Base-by-base conservation (phyloP, 2,113 vertebrate species). In the Girardinichthys multiradiatus region DNA sequence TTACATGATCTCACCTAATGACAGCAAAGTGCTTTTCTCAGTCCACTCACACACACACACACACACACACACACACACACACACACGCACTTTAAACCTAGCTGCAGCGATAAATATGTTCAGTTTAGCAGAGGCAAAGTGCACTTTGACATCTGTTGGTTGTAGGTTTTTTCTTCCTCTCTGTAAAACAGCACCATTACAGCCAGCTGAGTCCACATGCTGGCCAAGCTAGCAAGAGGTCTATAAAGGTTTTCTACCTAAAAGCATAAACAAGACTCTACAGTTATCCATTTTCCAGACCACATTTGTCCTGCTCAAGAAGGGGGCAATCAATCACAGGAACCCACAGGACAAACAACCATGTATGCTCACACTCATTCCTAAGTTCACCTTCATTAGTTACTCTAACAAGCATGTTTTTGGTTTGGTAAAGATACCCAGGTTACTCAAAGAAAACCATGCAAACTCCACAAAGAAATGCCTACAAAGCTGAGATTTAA, bases 1-100 rank as follows among this genome's bases (percentile, higher is more conserved):
- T 88, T 86, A 88, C 90, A 91, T 90, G 86, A 91, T 89, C 87
- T 88, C 86, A 82, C 80, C 84, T 89, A 92, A 91, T 86, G 80
- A 91, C 45, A 48, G 85, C 87, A 90, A 91, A 91, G 90, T 90
- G 85, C 84, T 86, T 70, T 14, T 45, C 82, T 76, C 67, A n/a
- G 48, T 54, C 48, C 70, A 81, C 79, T 80, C 71, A 70, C 72
- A 63, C 66, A 73, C 35, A 51, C 73, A 74, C 29, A 72, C 66
- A 63, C 84, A 79, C 66, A 71, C 84, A 35, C 70, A 79, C 76
- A 80, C 65, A 72, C 72, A 68, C 63, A 79, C 30, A 51, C 74
- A 70, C 28, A 71, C 67, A 62, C 84, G 76, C 67, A 72, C 84
- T 84, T 85, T 77, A 75, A 76, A 70, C 66, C 65, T 60, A 77